Base-by-base conservation (phyloP, 1,140 invertebrate species). In the Cyclina sinensis region DNA sequence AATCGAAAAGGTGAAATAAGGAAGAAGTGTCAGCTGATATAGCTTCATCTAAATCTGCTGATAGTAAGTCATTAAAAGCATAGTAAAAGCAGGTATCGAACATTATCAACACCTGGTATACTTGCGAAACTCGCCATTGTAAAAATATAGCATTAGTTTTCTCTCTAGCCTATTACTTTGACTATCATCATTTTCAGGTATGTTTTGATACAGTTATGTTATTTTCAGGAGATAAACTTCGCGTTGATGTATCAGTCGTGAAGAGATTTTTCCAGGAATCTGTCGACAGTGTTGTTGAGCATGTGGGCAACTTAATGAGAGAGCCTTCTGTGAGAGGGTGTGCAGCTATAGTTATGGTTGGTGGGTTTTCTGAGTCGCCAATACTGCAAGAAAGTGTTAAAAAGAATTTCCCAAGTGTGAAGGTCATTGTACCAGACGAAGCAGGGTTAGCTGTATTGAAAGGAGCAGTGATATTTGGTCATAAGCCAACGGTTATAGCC, bases 401-500 rank as follows among this genome's bases (percentile, higher is more conserved):
- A 27, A 24, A 9, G 24, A 73, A 88, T 18, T 88, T 88, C 35
- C 68, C 65, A 24, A 27, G 30, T n/a, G 24, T 82, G 1, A 80
- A 59, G 37, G 37, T 88, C 18, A 88, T 88, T 37, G 51, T 83
- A n/a, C 86, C 86, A 21, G 70, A 65, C 2, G 87, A 89, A 46
- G 85, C 85, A 7, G 85, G 85, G 9, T 51, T 89, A 5, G 79
- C 68, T 18, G 80, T 89, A 12, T 59, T 89, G 54, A 89, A 89
- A 51, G 87, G 87, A 0, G 87, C 87, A 12, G 87, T 89, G 18
- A 89, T 89, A 5, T 89, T 48, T 78, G 87, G 87, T 12, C 87
- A 87, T 59, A 18, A 54, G 24, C 85, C 85, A 9, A 70, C 21
- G 12, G 30, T 70, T 0, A 87, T 87, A 14, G 21, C 74, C 27